Percentiles rank a stretch among this genome's conserved stretches.
Conservation (phyloP, 92 coral and sea anemone genomes). For the Parazoanthus swiftii region DNA sequence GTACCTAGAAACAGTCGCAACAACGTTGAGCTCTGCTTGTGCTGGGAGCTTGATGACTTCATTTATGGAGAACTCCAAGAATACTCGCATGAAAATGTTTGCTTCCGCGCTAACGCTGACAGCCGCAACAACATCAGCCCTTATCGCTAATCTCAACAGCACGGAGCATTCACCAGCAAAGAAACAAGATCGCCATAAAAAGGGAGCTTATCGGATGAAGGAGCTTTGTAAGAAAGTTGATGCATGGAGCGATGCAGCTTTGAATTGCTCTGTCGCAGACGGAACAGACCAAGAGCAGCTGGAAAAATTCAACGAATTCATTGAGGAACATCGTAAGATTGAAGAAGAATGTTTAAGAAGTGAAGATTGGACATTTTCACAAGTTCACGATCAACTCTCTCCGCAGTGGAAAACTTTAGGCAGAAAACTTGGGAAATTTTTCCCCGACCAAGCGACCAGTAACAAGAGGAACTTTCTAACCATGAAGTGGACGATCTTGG, state of each 20-base stretch:
- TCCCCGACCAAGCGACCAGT: background rate
- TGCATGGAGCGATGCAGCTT: background rate
- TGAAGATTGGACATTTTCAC: constrained; percentile 18
- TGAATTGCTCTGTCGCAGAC: background rate
- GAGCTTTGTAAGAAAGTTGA: background rate
- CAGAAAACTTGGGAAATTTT: background rate
- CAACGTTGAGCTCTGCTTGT: background rate
- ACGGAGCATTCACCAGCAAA: constrained; percentile 5
- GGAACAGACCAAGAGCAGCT: background rate
- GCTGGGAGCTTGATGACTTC: constrained; percentile 8
- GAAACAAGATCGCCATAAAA: background rate
- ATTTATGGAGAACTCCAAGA: background rate
- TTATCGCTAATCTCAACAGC: background rate
- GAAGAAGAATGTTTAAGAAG: background rate
- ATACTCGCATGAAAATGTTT: background rate
- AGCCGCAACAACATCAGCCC: background rate
- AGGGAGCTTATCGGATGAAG: background rate
- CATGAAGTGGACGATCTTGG: background rate
- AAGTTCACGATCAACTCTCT: constrained; percentile 13
- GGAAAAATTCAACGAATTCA: background rate
- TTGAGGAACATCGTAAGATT: background rate
- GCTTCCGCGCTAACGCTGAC: background rate
- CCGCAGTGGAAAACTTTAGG: constrained; percentile 1
- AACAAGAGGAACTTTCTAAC: background rate
- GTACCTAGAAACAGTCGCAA: background rate